Evolutionary conservation across 2,888 invertebrate genomes (phyloP).

Genomic region (Phanerotoma sp.): DNA sequence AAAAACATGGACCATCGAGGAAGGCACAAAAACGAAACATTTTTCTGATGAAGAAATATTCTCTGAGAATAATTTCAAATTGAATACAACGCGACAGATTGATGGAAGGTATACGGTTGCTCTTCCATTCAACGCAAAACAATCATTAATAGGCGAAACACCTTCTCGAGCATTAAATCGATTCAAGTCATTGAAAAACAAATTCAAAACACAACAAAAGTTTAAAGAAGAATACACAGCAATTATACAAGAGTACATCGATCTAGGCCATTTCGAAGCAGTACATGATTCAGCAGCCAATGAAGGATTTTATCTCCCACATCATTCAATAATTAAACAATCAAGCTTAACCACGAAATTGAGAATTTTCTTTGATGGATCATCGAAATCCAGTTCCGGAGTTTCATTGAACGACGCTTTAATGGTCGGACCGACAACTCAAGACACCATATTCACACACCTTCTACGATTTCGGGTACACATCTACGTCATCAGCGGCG

Average conservation of each 20-base stretch:
- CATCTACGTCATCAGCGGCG: too few species aligned
- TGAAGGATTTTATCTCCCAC: constrained; percentile 28
- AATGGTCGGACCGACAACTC: too few species aligned
- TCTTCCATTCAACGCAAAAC: constrained; percentile 23
- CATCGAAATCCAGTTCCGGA: constrained; percentile 17
- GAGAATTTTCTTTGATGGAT: constrained; percentile 20
- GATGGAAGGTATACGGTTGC: constrained; percentile 23
- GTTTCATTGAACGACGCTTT: constrained; percentile 25
- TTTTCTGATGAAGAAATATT: constrained; percentile 1
- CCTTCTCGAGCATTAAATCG: constrained; percentile 14
- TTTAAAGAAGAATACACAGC: constrained; percentile 13
- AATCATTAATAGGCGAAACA: constrained; percentile 8
- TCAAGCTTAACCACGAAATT: constrained; percentile 20
- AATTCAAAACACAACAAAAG: constrained; percentile 15
- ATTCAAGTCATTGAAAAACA: constrained; percentile 14
- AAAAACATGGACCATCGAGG: constrained; percentile 1
- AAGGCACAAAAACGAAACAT: neutral
- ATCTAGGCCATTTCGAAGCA: constrained; percentile 15
- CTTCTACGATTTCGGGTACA: too few species aligned
- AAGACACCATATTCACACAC: too few species aligned
- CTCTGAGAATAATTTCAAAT: constrained; percentile 18
- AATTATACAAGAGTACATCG: constrained; percentile 19
- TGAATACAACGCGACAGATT: neutral
- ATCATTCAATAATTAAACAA: constrained; percentile 26
- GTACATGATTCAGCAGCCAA: neutral